These are phyloP conservation scores for Drosophila ironensis DNA, from an alignment of 1,140 invertebrate genomes.

Conservation along the genomic window DNA sequence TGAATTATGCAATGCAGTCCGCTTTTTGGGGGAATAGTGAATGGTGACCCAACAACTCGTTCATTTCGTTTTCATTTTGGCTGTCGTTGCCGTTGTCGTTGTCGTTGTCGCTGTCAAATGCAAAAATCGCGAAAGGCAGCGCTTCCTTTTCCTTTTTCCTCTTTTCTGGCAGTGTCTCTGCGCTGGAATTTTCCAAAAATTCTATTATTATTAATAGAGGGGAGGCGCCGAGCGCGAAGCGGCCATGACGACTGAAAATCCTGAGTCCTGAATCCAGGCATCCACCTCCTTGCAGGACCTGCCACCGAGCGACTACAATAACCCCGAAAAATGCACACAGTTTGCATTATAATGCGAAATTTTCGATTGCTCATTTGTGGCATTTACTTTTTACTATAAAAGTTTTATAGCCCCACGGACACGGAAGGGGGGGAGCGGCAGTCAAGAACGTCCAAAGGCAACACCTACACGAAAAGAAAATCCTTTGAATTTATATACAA, in stretches of 20 bases:
- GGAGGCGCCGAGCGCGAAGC: constrained; percentile 13
- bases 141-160: constrained; percentile 72
- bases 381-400: constrained; percentile 81
- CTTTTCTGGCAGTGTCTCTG: constrained; percentile 28
- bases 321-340: constrained; percentile 79
- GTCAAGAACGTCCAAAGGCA: constrained; percentile 7
- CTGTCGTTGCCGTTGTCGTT: background rate
- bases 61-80: constrained; percentile 57
- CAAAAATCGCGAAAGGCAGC: constrained; percentile 70
- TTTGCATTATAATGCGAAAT: constrained; percentile 81
- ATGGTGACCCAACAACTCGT: constrained; percentile 40
- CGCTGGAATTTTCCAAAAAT: constrained; percentile 72
- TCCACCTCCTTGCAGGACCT: background rate
- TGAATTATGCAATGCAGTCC: constrained; percentile 54
- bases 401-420: constrained; percentile 66
- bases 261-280: background rate
- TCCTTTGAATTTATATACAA: background rate
- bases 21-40: constrained; percentile 2
- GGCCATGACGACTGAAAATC: constrained; percentile 63
- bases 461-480: background rate
- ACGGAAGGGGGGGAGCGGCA: constrained; percentile 4
- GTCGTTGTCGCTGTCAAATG: constrained; percentile 65
- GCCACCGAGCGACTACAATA: constrained; percentile 73
- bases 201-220: constrained; percentile 79
- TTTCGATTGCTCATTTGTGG: constrained; percentile 80